Evolutionary conservation across 2,797 vertebrate genomes (phyloP), one percentile per base, ranked within the genome.

Genomic region (Eospalax fontanierii): DNA sequence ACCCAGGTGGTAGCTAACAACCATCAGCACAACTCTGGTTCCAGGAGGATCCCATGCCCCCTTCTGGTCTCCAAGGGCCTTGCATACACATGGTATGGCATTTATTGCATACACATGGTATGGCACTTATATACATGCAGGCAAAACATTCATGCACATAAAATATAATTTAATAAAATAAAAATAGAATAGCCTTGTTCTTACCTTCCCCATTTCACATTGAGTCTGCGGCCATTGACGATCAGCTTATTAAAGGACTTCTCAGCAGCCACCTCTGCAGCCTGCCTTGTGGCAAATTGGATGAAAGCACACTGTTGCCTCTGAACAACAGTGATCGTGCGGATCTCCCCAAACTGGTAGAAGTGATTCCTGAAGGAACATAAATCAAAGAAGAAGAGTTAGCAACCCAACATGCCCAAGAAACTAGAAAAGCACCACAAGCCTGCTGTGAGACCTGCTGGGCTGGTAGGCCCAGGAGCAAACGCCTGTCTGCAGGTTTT

Each of bases 191-290:
- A n/a, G 16, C 71, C 38, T 40, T 26, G 65, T 26, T 65, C 98
- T 98, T 96, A 99, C 99, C 99, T 99, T 98, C 99, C 99, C 99
- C 99, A 99, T 82, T 99, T 99, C 96, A 99, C 99, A 0, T 99
- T 99, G 91, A 99, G 99, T 83, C 99, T 98, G 40, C 99, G 99
- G 28, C 99, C 99, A 0, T 99, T 99, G 96, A 99, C 99, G 81
- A 99, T 99, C 87, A 99, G 99, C 94, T 99, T 99, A 98, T 99
- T 99, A 98, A 99, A 99, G 87, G 99, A 99, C 97, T 99, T 99
- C 98, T 99, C 99, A 0, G 99, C 99, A 9, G 99, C 99, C 83
- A 98, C 99, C 95, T 99, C 99, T 0, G 99, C 99, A 6, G 99
- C 98, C 92, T 99, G 99, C 6, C 99, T 98, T 0, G 99, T 99